A percentile compares a stretch with the other conserved stretches of the same genome.
phyloP scores from a whole-genome alignment of 2,888 invertebrate species.

The Chymomyza caudatula region DNA sequence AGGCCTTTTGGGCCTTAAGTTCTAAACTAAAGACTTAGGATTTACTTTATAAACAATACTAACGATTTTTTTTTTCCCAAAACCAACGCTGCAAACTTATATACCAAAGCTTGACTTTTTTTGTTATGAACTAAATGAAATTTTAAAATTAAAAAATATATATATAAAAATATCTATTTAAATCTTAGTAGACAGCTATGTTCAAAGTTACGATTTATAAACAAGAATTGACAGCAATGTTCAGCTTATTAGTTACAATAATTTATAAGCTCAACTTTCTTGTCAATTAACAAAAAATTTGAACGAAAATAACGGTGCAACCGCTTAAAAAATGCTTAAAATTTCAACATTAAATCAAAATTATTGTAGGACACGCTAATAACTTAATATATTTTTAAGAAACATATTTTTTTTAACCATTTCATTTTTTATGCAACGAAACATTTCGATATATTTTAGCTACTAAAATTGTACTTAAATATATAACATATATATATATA shows the following conservation, averaged over 20 bases:
- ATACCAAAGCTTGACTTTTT: conserved; percentile 10
- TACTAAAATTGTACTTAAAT: conserved; percentile 14
- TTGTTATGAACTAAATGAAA: conserved; percentile 12
- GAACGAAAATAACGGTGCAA: conserved; percentile 19
- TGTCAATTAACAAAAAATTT: background rate
- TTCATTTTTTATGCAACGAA: conserved; percentile 4
- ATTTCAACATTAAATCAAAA: background rate
- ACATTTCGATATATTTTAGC: background rate
- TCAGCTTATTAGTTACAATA: background rate
- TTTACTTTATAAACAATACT: background rate
- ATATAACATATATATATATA: conserved; percentile 26
- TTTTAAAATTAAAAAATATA: background rate
- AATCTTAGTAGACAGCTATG: conserved; percentile 12
- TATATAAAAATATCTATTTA: conserved; percentile 2
- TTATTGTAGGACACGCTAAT: too few relatives aligned
- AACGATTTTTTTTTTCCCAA: background rate
- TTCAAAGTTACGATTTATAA: too few relatives aligned
- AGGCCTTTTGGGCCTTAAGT: too few relatives aligned
- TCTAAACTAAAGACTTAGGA: too few relatives aligned
- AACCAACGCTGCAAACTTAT: background rate
- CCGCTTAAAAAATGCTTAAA: conserved; percentile 22
- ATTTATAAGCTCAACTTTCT: too few relatives aligned
- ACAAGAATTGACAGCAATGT: background rate
- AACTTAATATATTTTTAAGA: conserved; percentile 21
- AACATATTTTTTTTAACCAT: conserved; percentile 1